Conservation (phyloP, 2,888 invertebrate genomes). For the Palloptera scutellata region DNA sequence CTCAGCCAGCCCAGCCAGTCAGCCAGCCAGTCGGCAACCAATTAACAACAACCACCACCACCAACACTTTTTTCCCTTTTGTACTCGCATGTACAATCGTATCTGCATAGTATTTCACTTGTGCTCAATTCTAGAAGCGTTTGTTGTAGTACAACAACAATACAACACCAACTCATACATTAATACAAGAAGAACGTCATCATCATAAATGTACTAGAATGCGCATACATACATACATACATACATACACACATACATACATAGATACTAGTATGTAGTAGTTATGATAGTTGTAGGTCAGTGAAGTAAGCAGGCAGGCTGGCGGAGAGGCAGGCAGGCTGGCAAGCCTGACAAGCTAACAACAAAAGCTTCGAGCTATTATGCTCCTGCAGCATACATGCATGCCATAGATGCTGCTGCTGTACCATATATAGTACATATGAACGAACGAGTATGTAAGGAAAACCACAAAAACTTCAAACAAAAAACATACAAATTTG, state of each 20-base stretch:
- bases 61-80: slow-evolving; percentile 33
- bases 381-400: background rate
- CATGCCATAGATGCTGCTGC: too few species aligned
- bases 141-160: background rate
- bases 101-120: background rate
- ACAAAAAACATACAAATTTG: too few species aligned
- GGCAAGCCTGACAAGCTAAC: background rate
- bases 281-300: too few species aligned
- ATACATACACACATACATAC: too few species aligned
- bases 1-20: slow-evolving; percentile 14
- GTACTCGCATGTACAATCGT: background rate
- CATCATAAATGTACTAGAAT: too few species aligned
- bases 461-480: too few species aligned
- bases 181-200: too few species aligned
- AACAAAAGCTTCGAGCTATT: slow-evolving; percentile 17
- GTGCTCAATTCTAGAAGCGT: background rate
- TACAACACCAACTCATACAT: slow-evolving; percentile 6
- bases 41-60: slow-evolving; percentile 53
- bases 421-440: too few species aligned
- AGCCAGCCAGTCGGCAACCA: slow-evolving; percentile 38
- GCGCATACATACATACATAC: too few species aligned
- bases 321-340: slow-evolving; percentile 4
- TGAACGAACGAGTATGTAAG: too few species aligned
- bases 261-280: too few species aligned
- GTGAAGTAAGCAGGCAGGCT: background rate